These are phyloP conservation scores for Leucozona laternaria DNA, from an alignment of 2,888 invertebrate species.

Conservation along the genomic window DNA sequence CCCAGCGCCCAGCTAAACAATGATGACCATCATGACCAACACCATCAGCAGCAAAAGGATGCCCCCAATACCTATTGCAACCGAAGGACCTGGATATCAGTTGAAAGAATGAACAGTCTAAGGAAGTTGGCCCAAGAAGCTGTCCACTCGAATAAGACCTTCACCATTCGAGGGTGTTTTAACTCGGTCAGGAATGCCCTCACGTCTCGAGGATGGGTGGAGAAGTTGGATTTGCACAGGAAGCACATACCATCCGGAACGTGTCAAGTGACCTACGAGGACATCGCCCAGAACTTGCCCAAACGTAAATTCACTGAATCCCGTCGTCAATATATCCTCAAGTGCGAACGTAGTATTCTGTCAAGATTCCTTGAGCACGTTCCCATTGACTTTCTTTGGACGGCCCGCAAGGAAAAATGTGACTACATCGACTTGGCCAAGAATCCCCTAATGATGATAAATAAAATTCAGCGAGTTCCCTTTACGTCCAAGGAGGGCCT, in stretches of 20 bases:
- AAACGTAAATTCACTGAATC: slow-evolving; percentile 82
- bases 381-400: slow-evolving; percentile 95
- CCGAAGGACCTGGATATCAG: slow-evolving; percentile 85
- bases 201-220: slow-evolving; percentile 88
- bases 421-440: slow-evolving; percentile 83
- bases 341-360: slow-evolving; percentile 89
- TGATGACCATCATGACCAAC: slow-evolving; percentile 40
- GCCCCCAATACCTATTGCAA: slow-evolving; percentile 76
- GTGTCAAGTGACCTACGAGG: slow-evolving; percentile 81
- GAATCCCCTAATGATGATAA: slow-evolving; percentile 88
- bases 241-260: slow-evolving; percentile 79
- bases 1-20: neutral
- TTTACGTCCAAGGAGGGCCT: slow-evolving; percentile 97
- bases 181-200: slow-evolving; percentile 89
- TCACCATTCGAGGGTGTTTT: slow-evolving; percentile 89
- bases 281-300: slow-evolving; percentile 82
- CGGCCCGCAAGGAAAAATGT: slow-evolving; percentile 91
- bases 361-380: slow-evolving; percentile 91
- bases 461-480: slow-evolving; percentile 92
- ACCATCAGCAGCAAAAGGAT: neutral
- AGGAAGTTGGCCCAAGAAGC: slow-evolving; percentile 88
- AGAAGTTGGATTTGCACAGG: slow-evolving; percentile 82
- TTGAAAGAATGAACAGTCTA: slow-evolving; percentile 87
- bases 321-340: slow-evolving; percentile 85
- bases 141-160: slow-evolving; percentile 87